Evolutionary conservation across 2,888 invertebrate genomes (phyloP).

Genomic region (Oeneis ivallda): DNA sequence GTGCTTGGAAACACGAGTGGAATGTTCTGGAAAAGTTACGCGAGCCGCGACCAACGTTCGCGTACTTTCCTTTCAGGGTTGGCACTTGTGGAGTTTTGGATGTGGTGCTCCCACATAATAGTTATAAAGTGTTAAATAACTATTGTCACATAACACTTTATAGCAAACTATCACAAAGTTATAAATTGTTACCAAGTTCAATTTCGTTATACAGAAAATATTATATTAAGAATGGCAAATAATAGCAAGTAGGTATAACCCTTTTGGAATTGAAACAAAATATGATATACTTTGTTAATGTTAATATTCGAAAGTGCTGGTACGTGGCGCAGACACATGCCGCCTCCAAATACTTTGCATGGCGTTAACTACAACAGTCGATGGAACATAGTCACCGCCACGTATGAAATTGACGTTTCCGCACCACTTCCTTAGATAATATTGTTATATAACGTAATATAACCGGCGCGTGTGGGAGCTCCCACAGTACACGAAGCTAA

Average conservation of each 20-base stretch:
- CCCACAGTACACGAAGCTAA: constrained; percentile 17
- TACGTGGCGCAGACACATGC: no score
- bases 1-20: constrained; percentile 50
- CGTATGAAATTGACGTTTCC: no score
- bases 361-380: no score
- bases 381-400: no score
- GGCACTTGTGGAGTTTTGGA: constrained; percentile 71
- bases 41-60: constrained; percentile 34
- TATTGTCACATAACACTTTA: not conserved
- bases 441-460: constrained; percentile 4
- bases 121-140: not conserved
- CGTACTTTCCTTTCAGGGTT: constrained; percentile 54
- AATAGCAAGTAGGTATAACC: not conserved
- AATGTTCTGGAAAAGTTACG: constrained; percentile 52
- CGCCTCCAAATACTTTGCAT: no score
- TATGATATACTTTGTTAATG: no score
- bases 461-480: not conserved
- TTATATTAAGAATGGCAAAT: not conserved
- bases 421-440: not conserved
- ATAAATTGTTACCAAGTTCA: not conserved
- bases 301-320: no score
- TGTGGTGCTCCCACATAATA: constrained; percentile 32
- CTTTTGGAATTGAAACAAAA: no score
- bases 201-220: not conserved
- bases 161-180: not conserved